Conservation (phyloP, 2,888 invertebrate species). For the Rotaria socialis region DNA sequence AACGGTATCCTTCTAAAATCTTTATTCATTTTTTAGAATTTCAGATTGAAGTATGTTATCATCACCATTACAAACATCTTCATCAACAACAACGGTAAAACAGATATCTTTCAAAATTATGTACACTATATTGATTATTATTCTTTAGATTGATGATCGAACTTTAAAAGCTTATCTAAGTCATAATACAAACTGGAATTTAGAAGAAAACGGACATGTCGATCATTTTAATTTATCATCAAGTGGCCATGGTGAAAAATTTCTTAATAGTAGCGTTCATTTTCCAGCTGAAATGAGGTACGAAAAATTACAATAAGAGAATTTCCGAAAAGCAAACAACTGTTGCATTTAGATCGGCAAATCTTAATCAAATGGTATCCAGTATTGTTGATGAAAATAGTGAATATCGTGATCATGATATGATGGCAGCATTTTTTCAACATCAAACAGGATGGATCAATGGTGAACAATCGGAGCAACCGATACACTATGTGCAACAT, state of each 20-base stretch:
- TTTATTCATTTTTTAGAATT: not conserved
- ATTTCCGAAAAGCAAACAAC: not conserved
- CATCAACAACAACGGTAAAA: not conserved
- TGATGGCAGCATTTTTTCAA: not conserved
- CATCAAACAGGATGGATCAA: not conserved
- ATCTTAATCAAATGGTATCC: constrained; percentile 32
- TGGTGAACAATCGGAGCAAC: not conserved
- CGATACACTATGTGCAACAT: not conserved
- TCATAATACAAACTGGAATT: not conserved
- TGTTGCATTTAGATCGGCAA: not conserved
- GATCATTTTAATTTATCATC: not conserved
- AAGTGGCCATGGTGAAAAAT: not conserved
- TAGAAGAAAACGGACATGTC: not conserved
- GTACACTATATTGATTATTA: too few species aligned
- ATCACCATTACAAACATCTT: not conserved
- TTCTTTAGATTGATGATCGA: constrained; percentile 18
- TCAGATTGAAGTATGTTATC: not conserved
- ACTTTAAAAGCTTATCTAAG: not conserved
- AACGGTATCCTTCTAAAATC: not conserved
- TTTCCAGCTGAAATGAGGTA: constrained; percentile 33
- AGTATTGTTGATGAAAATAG: constrained; percentile 28
- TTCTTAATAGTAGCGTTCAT: not conserved
- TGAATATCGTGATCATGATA: not conserved
- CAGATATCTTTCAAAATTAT: too few species aligned
- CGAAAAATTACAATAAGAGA: not conserved